These are phyloP conservation scores for Sebastes schlegelii DNA, from an alignment of 2,113 vertebrate genomes.

Conservation along the genomic window DNA sequence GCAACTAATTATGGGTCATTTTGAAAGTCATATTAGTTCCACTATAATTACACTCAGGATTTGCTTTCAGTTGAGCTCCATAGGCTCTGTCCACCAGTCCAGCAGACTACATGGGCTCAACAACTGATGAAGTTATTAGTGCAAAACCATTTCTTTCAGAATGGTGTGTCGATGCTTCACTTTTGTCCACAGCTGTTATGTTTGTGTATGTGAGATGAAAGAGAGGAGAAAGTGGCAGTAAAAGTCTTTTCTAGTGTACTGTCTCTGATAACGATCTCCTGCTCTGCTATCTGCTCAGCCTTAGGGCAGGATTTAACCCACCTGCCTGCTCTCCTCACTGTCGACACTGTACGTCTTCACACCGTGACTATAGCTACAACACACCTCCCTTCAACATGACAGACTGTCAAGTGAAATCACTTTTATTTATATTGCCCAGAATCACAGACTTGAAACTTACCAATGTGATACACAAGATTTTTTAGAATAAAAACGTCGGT, in stretches of 20 bases:
- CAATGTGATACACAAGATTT: neutral
- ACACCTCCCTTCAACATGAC: neutral
- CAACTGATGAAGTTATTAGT: constrained; percentile 38
- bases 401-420: neutral
- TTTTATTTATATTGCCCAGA: neutral
- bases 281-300: constrained; percentile 33
- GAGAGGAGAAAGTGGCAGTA: constrained; percentile 15
- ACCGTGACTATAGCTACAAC: neutral
- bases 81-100: constrained; percentile 35
- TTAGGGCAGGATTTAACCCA: constrained; percentile 50
- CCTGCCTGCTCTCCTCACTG: constrained; percentile 24
- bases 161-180: neutral
- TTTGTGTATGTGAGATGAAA: constrained; percentile 33
- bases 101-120: constrained; percentile 31
- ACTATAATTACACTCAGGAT: constrained; percentile 67
- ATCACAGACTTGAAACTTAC: neutral
- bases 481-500: neutral
- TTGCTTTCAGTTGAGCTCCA: constrained; percentile 51
- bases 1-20: constrained; percentile 70
- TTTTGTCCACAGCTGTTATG: constrained; percentile 23
- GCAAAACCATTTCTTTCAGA: neutral
- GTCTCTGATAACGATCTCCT: constrained; percentile 64
- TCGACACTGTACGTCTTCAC: neutral
- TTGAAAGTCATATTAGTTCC: constrained; percentile 76
- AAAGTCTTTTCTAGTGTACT: constrained; percentile 37